A percentile compares a stretch with the other conserved stretches of the same genome.
Conservation (phyloP, 2,888 invertebrate genomes). For the Melolontha melolontha region DNA sequence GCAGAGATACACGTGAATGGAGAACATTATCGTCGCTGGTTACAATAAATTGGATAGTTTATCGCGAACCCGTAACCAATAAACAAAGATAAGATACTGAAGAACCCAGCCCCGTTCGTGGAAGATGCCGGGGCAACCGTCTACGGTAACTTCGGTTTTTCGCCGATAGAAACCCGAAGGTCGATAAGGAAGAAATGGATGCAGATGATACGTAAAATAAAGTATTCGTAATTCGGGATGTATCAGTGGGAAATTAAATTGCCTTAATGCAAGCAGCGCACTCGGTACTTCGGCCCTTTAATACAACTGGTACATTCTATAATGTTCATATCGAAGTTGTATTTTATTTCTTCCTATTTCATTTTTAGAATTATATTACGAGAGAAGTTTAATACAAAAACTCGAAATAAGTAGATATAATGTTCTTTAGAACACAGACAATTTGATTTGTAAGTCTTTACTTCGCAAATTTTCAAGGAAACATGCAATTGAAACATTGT, state of each 20-base stretch:
- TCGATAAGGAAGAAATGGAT: constrained; percentile 37
- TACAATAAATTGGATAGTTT: constrained; percentile 40
- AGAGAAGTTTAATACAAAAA: too few relatives aligned
- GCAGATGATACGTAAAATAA: constrained; percentile 27
- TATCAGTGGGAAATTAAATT: constrained; percentile 21
- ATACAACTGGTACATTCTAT: too few relatives aligned
- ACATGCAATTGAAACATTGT: too few relatives aligned
- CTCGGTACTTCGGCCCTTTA: too few relatives aligned
- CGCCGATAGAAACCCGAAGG: constrained; percentile 32
- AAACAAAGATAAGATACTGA: constrained; percentile 41
- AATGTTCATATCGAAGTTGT: too few relatives aligned
- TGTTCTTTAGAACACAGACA: too few relatives aligned
- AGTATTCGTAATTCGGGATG: constrained; percentile 25
- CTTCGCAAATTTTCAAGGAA: too few relatives aligned
- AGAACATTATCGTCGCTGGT: constrained; percentile 38
- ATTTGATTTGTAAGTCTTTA: too few relatives aligned
- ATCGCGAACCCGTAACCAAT: constrained; percentile 38
- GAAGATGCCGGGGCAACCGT: constrained; percentile 25
- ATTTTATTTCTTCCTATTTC: too few relatives aligned
- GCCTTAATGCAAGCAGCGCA: constrained; percentile 1
- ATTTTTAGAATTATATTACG: too few relatives aligned
- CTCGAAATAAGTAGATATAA: too few relatives aligned
- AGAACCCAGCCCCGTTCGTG: constrained; percentile 35
- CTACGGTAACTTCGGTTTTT: constrained; percentile 31
- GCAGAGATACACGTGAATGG: constrained; percentile 39